A percentile compares a stretch with the other conserved stretches of the same genome.
Conservation (phyloP, 2,113 vertebrate genomes). For the Takifugu bimaculatus region DNA sequence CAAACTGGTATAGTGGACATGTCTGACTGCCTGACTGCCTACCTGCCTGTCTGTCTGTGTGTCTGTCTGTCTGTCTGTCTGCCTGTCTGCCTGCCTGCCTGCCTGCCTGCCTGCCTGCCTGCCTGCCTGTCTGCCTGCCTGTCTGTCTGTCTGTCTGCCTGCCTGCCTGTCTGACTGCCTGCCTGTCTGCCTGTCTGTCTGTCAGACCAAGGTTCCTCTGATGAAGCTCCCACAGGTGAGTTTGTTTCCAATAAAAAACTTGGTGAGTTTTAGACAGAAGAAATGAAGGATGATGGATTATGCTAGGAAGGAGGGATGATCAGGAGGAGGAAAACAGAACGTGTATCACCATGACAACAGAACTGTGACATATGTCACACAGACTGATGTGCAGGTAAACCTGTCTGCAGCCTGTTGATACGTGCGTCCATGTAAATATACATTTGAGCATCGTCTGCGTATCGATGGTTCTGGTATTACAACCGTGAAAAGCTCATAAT, state of each 20-base stretch:
- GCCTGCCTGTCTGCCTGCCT: not conserved
- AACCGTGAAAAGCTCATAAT: no score
- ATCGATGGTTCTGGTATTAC: no score
- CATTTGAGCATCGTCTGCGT: no score
- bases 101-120: conserved; percentile 1
- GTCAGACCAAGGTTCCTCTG: conserved; percentile 72
- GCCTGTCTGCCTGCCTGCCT: conserved; percentile 5
- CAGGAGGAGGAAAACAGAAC: no score
- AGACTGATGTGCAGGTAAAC: no score
- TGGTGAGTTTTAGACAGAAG: not conserved
- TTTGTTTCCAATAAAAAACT: not conserved
- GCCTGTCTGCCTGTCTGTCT: conserved; percentile 3
- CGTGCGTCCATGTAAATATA: no score
- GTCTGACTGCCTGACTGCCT: not conserved
- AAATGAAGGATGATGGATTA: not conserved
- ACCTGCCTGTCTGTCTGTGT: conserved; percentile 6
- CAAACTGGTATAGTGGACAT: not conserved
- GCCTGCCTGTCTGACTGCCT: not conserved
- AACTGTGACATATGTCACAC: no score
- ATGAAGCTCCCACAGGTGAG: conserved; percentile 72
- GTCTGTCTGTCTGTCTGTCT: not conserved
- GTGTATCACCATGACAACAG: no score
- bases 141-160: conserved; percentile 3
- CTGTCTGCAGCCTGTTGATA: no score
- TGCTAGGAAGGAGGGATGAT: not conserved